Evolutionary conservation across 2,113 vertebrate genomes (phyloP).

Genomic region (Ictidomys tridecemlineatus): DNA sequence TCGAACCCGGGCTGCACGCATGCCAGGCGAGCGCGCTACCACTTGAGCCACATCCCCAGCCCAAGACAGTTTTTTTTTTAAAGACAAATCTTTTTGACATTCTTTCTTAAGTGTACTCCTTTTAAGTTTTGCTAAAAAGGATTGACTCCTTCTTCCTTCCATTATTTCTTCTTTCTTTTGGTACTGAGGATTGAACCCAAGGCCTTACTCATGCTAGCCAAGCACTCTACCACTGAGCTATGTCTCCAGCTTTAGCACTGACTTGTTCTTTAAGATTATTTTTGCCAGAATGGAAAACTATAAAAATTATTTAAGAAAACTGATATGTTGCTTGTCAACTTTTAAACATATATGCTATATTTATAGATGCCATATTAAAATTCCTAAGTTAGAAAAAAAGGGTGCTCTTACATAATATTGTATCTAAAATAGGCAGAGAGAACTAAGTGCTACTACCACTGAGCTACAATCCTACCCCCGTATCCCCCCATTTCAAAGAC

Average conservation of each 20-base stretch:
- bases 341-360: neutral
- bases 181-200: too few relatives aligned
- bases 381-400: neutral
- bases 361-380: neutral
- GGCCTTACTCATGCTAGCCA: too few relatives aligned
- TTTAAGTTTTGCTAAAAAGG: neutral
- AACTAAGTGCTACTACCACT: too few relatives aligned
- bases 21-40: too few relatives aligned
- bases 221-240: too few relatives aligned
- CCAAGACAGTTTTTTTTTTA: too few relatives aligned
- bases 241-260: too few relatives aligned
- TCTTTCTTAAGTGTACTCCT: neutral
- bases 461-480: neutral
- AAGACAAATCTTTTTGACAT: neutral
- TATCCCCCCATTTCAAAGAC: neutral
- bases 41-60: too few relatives aligned
- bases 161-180: too few relatives aligned
- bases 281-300: neutral
- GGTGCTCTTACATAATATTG: neutral
- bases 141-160: neutral
- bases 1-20: too few relatives aligned
- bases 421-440: neutral
- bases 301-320: slow-evolving; percentile 12
- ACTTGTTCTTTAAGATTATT: neutral
- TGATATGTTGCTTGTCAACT: neutral